Evolutionary conservation across 1,140 invertebrate species (phyloP).

Genomic region (Cyrtorhinus lividipennis): DNA sequence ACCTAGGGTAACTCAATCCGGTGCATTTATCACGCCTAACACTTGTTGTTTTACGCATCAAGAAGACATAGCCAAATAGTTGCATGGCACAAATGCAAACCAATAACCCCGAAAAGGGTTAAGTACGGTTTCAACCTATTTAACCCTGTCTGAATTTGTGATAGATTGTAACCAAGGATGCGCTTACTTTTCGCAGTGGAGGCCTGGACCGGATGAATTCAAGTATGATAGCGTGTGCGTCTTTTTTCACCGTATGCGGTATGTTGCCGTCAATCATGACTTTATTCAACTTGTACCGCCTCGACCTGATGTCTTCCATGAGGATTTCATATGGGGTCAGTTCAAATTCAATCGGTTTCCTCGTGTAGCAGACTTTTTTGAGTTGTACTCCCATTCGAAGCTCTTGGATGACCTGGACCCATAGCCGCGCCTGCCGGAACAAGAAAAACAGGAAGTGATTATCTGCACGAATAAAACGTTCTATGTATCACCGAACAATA

Average conservation of each 20-base stretch:
- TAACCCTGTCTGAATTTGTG: no score
- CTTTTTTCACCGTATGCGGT: conserved; percentile 71
- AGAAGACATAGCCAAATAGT: no score
- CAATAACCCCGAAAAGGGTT: no score
- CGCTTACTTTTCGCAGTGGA: conserved; percentile 78
- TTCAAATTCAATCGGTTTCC: conserved; percentile 70
- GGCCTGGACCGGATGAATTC: conserved; percentile 92
- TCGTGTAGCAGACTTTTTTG: conserved; percentile 69
- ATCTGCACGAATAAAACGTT: conserved; percentile 20
- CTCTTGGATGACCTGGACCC: conserved; percentile 91
- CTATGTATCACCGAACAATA: no score
- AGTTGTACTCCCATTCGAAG: conserved; percentile 71
- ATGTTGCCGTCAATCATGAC: conserved; percentile 69
- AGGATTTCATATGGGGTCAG: conserved; percentile 94
- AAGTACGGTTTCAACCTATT: no score
- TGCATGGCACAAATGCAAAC: no score
- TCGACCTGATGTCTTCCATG: conserved; percentile 86
- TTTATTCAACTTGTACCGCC: conserved; percentile 68
- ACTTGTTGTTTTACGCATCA: no score
- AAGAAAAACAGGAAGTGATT: background rate
- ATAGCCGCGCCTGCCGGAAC: conserved; percentile 67
- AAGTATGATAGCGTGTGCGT: conserved; percentile 86
- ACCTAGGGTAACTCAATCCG: no score
- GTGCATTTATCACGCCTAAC: no score
- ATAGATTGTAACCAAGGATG: no score